phyloP scores from a whole-genome alignment of 2,113 vertebrate genomes.

The Suncus etruscus region DNA sequence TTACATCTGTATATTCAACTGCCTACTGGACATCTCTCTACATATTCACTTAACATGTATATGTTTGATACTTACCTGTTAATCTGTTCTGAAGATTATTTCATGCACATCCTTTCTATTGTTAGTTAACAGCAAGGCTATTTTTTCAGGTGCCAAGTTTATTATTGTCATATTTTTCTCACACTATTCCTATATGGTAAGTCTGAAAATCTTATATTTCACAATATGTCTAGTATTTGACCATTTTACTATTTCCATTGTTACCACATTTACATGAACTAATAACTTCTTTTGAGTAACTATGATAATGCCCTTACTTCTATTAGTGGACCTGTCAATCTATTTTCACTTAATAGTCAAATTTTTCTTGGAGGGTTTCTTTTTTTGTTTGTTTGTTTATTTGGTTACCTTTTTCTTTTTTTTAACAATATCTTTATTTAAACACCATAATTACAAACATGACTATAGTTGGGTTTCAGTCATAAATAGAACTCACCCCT shows the following conservation, averaged over 20 bases:
- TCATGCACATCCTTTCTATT: background rate
- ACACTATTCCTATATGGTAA: background rate
- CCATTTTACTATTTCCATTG: background rate
- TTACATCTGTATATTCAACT: background rate
- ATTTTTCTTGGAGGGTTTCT: too few species aligned
- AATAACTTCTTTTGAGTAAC: background rate
- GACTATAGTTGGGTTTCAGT: too few species aligned
- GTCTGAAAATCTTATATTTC: conserved; percentile 12
- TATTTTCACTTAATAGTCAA: conserved; percentile 26
- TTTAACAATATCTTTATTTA: too few species aligned
- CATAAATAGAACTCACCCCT: too few species aligned
- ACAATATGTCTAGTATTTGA: conserved; percentile 6
- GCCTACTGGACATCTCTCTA: too few species aligned
- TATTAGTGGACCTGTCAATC: background rate
- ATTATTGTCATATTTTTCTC: conserved; percentile 25
- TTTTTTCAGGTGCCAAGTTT: conserved; percentile 36
- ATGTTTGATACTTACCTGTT: background rate
- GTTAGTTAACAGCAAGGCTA: background rate
- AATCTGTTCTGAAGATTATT: background rate
- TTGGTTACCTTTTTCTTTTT: too few species aligned
- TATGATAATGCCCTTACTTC: background rate
- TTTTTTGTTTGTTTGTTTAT: too few species aligned
- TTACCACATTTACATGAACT: background rate
- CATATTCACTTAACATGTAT: background rate
- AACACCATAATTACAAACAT: too few species aligned